Evolutionary conservation across 2,113 vertebrate species (phyloP), one percentile per base, ranked within the genome.

Genomic region (Prionailurus bengalensis): DNA sequence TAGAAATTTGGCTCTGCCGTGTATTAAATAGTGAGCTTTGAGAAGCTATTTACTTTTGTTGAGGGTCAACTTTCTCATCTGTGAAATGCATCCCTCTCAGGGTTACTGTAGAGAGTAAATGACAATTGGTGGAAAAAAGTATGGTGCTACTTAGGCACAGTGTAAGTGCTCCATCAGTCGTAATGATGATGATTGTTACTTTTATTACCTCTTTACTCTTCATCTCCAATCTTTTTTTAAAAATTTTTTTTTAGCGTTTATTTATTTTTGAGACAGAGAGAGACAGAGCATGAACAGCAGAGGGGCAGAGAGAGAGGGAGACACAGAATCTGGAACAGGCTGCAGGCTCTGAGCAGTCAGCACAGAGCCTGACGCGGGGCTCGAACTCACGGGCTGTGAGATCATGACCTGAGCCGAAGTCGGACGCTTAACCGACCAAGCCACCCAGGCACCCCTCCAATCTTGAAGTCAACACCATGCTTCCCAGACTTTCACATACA

Each of bases 71-170:
- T 31, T 91, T 29, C 63, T 80, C 14, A 63, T 65, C 55, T 84
- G 70, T 79, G 70, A 55, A 94, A 39, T 45, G 29, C 15, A 21
- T 51, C 65, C 11, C 4, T 89, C 70, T 90, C 17, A 48, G 65
- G 7, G 19, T 65, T n/a, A 9, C n/a, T 19, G 15, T 23, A 9
- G 66, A 81, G 39, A 53, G 15, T 61, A 12, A 53, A 19, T 27
- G 51, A 45, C 25, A 36, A 2, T 10, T 11, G 13, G 29, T 31
- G 13, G 42, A 66, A 17, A 70, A 27, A 3, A 33, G 29, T 25
- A 3, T 4, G 4, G 2, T 3, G 0, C 2, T 1, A 33, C 17
- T 23, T 23, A 19, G 12, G 31, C 36, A 21, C 4, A 6, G 2
- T 19, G 23, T 63, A 51, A 29, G 29, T 3, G 8, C 3, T 7